These are phyloP conservation scores for Parnassius glacialis DNA, from an alignment of 2,888 invertebrate genomes.

Conservation along the genomic window DNA sequence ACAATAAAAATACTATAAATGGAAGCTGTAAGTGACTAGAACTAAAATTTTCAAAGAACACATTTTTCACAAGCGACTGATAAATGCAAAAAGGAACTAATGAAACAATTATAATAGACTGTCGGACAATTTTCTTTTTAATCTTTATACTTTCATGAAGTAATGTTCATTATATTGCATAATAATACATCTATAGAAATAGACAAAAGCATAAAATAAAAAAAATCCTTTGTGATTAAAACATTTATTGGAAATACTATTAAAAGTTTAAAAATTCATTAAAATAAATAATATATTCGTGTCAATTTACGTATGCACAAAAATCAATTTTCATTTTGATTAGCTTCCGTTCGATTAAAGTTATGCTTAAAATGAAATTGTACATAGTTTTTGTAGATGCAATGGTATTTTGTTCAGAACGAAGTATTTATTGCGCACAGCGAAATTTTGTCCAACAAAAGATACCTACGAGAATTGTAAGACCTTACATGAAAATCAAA, in stretches of 20 bases:
- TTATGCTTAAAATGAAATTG: too few relatives aligned
- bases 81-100: slow-evolving; percentile 71
- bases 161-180: too few relatives aligned
- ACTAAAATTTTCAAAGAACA: slow-evolving; percentile 54
- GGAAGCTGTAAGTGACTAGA: slow-evolving; percentile 72
- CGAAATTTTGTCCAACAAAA: slow-evolving; percentile 6
- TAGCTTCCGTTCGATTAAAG: too few relatives aligned
- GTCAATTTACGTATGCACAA: too few relatives aligned
- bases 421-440: neutral
- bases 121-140: slow-evolving; percentile 1
- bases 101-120: slow-evolving; percentile 6
- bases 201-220: too few relatives aligned
- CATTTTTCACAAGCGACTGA: slow-evolving; percentile 32
- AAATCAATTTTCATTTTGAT: too few relatives aligned
- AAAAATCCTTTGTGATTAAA: too few relatives aligned
- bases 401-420: neutral
- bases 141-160: too few relatives aligned
- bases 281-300: too few relatives aligned
- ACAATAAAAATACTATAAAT: slow-evolving; percentile 39
- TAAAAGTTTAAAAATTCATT: too few relatives aligned
- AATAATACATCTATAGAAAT: too few relatives aligned
- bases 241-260: too few relatives aligned
- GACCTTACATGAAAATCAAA: slow-evolving; percentile 46
- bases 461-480: slow-evolving; percentile 10
- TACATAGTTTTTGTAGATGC: neutral